Conservation (phyloP, 2,888 invertebrate species). For the Apocheima hispidaria region DNA sequence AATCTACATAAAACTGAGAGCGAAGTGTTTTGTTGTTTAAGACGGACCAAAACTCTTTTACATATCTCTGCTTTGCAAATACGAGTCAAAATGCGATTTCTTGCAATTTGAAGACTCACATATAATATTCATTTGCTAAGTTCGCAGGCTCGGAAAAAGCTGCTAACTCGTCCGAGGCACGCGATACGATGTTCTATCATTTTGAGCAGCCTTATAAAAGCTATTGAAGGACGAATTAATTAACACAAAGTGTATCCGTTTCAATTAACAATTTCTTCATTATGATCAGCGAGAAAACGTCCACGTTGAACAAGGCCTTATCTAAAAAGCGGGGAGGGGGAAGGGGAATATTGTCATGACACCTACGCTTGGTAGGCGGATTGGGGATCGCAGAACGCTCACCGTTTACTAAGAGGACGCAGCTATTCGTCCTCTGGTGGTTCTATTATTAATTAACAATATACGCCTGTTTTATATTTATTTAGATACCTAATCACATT, state of each 20-base stretch:
- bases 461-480: too few relatives aligned
- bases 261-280: slow-evolving; percentile 31
- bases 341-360: too few relatives aligned
- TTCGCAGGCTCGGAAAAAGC: slow-evolving; percentile 47
- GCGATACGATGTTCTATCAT: slow-evolving; percentile 55
- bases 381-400: too few relatives aligned
- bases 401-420: too few relatives aligned
- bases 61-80: not conserved
- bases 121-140: slow-evolving; percentile 49
- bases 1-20: not conserved
- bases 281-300: too few relatives aligned
- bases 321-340: too few relatives aligned
- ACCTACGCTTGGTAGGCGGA: too few relatives aligned
- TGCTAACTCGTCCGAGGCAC: slow-evolving; percentile 55
- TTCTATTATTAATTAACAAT: too few relatives aligned
- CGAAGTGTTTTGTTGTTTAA: not conserved
- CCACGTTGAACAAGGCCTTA: too few relatives aligned
- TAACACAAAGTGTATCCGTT: slow-evolving; percentile 40
- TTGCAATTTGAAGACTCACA: slow-evolving; percentile 39
- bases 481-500: too few relatives aligned
- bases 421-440: too few relatives aligned
- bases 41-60: not conserved
- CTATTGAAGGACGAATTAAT: slow-evolving; percentile 52
- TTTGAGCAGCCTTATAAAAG: slow-evolving; percentile 48
- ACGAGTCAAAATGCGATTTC: not conserved